These are phyloP conservation scores for Hirtodrosophila cameraria DNA, from an alignment of 2,888 invertebrate species.

Conservation along the genomic window DNA sequence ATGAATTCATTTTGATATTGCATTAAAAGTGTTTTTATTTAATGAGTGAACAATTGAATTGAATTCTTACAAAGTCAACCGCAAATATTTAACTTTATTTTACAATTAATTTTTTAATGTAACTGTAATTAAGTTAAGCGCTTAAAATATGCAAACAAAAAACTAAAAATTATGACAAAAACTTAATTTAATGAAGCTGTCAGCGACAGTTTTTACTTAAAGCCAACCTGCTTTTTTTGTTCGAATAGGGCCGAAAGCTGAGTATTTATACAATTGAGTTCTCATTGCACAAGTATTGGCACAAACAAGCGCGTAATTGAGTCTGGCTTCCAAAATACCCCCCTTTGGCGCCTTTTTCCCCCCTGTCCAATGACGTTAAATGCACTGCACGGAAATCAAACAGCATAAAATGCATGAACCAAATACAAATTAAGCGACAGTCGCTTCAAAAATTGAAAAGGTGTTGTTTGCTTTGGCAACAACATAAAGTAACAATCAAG, in stretches of 20 bases:
- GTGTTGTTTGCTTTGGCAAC: slow-evolving; percentile 50
- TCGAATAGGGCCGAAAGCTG: background rate
- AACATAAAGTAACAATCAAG: slow-evolving; percentile 1
- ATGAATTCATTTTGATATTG: too few relatives aligned
- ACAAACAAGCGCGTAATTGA: slow-evolving; percentile 73
- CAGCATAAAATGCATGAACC: slow-evolving; percentile 56
- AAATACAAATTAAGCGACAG: slow-evolving; percentile 63
- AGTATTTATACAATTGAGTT: slow-evolving; percentile 54
- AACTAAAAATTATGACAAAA: background rate
- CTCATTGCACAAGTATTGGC: slow-evolving; percentile 59
- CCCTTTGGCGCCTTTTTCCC: background rate
- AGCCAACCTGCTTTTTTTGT: slow-evolving; percentile 1
- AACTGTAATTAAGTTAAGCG: background rate
- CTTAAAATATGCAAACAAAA: background rate
- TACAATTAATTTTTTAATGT: background rate
- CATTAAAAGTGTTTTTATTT: background rate
- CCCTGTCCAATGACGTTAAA: slow-evolving; percentile 21
- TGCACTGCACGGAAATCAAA: slow-evolving; percentile 46
- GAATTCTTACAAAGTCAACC: slow-evolving; percentile 13
- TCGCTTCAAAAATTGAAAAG: slow-evolving; percentile 43
- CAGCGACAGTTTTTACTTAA: slow-evolving; percentile 29
- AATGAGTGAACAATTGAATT: slow-evolving; percentile 36
- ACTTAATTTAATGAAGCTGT: slow-evolving; percentile 25
- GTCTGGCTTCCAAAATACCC: slow-evolving; percentile 41
- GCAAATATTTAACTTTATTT: slow-evolving; percentile 40